Evolutionary conservation across 2,113 vertebrate genomes (phyloP), one percentile per base, ranked within the genome.

Genomic region (Chiloscyllium plagiosum): DNA sequence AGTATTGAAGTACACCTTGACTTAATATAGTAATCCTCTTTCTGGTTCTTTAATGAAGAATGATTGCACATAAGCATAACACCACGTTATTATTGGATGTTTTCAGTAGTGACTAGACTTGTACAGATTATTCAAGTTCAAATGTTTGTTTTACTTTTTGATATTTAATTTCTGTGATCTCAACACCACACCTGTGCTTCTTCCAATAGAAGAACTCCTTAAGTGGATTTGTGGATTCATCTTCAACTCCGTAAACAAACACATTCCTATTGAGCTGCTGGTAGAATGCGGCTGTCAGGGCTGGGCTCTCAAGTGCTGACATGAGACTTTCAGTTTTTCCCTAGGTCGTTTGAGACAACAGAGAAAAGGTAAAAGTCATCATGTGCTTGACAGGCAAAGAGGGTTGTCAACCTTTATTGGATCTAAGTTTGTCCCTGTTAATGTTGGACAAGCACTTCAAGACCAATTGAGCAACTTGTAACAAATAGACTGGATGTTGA

Each of bases 321-420:
- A 42, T 83, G 80, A 83, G 80, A 83, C 37, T 83, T 83, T 42
- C 17, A 83, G 80, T 83, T 83, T 83, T 83, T 83, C 80, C 80
- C 80, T 19, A 42, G 80, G n/a, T 80, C 15, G 0, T 37, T 37
- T 37, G 33, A 37, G 17, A 1, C 37, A 83, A 83, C 80, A 83
- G 80, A 83, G 80, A 83, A 83, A 83, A 20, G 80, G 17, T 76
- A 83, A 83, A 83, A 83, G 37, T 83, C n/a, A 42, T 83, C n/a
- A 22, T 42, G 80, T 83, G 80, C 37, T 72, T 42, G 17, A 83
- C 80, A 83, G 80, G 37, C 15, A 42, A 83, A 83, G n/a, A 42
- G 37, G 80, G 37, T 42, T 83, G 37, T 83, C 80, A 83, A 42
- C 37, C 80, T 83, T 7, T 42, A 42, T 83, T 6, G 37, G 80